Evolutionary conservation across 2,888 invertebrate species (phyloP), one percentile per base, ranked within the genome.

Genomic region (Drosophila robusta): DNA sequence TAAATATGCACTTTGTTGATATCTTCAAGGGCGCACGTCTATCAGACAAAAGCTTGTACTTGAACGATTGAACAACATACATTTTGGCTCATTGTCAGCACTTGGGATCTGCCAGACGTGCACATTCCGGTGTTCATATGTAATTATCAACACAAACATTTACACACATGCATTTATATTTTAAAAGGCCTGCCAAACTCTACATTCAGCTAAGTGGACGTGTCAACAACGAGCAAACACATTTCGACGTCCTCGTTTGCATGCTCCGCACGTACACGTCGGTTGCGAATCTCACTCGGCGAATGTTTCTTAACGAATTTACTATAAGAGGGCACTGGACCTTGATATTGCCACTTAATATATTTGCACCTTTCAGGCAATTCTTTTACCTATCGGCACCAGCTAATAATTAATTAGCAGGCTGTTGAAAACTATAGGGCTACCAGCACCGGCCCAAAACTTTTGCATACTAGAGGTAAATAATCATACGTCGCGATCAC

Each of bases 361-460:
- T 61, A 65, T 75, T 77, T 56, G 63, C 73, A 80, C 80, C 78
- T 78, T 75, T 67, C 46, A 44, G 62, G 63, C 81, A 24, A 76
- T 74, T 78, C 68, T 62, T 74, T 49, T 54, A 69, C 72, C 70
- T 69, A 76, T 75, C 70, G 67, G 62, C 83, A 77, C 66, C 57
- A 70, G 76, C 52, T 52, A 69, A 64, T 74, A 84, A 83, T 84
- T 84, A 84, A 84, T 84, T 86, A 84, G 80, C 78, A 65, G 55
- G 18, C 46, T 64, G 36, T 66, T 65, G 64, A 76, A 78, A 76
- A 63, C 76, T 78, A 60, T 38, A 39, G 46, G 52, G 34, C 56
- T 49, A 24, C 46, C 44, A 55, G 26, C 29, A 38, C 62, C 29
- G 38, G 42, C 29, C 39, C 18, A 49, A 71, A 75, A 56, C 58